Base-by-base conservation (phyloP, 2,797 vertebrate species). In the Octomys mimax region DNA sequence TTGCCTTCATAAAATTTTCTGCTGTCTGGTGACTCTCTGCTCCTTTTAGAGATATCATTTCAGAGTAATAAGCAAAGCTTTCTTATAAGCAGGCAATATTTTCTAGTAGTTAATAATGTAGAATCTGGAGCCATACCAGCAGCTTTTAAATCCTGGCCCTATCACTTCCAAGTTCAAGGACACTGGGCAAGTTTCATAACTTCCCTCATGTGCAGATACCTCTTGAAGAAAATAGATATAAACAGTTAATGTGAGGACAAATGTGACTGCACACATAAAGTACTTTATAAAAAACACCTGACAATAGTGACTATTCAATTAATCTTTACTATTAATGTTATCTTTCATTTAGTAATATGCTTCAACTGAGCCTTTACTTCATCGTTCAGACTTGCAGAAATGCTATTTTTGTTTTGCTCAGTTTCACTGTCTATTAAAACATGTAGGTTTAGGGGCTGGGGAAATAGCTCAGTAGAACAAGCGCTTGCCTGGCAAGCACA, bases 341-440 rank as follows among this genome's bases (percentile, higher is more conserved):
- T 49, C 16, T 97, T 93, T 87, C 31, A 36, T 95, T 94, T 95
- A 64, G 3, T 70, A 73, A 83, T 49, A 80, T 42, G 62, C 5
- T 83, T 89, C 49, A 75, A 28, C 59, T 46, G 28, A 87, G 2
- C 36, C 12, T 86, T 88, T 86, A 66, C 68, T 33, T 88, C 36
- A 31, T 91, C 19, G 11, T 78, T 77, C 31, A 75, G 54, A 31
- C 62, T 89, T 87, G 11, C 80, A 92, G 52, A 81, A 66, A 70
- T 5, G 7, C 62, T 86, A 24, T 62, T 79, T 62, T 66, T 11
- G 16, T 71, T 87, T 68, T 57, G 21, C 28, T 42, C 39, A 82
- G 5, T 1, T 68, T 28, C 88, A 31, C 4, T 46, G 5, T 66
- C 54, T 75, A 11, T 70, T 18, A 71, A 92, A 83, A 46, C 26